Conservation (phyloP, 2,797 vertebrate species). For the Peromyscus melanophrys region DNA sequence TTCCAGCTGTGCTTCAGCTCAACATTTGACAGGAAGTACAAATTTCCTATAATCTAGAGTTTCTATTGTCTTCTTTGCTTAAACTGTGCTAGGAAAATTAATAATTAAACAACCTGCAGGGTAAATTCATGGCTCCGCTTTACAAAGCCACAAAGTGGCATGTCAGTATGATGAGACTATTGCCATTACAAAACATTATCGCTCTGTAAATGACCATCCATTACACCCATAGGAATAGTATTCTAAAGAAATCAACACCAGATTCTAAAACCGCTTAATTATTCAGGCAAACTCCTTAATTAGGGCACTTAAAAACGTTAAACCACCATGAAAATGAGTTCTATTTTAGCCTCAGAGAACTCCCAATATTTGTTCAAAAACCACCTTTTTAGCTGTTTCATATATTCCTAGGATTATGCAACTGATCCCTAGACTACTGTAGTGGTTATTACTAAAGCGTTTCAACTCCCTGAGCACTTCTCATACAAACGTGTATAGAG, state of each 20-base stretch:
- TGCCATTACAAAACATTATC: constrained; percentile 16
- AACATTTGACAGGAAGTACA: constrained; percentile 32
- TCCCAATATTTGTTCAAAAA: constrained; percentile 21
- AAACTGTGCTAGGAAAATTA: constrained; percentile 57
- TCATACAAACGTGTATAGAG: not conserved
- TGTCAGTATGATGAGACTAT: constrained; percentile 28
- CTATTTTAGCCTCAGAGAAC: not conserved
- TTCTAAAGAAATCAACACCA: constrained; percentile 45
- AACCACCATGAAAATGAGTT: not conserved
- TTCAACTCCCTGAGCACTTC: not conserved
- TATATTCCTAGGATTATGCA: not conserved
- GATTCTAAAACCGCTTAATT: constrained; percentile 62
- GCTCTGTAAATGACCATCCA: constrained; percentile 56
- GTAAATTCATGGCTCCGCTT: constrained; percentile 43
- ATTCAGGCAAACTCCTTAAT: constrained; percentile 63
- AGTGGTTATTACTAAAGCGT: not conserved
- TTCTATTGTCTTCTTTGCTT: constrained; percentile 54
- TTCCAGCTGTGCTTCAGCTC: constrained; percentile 12
- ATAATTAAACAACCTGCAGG: constrained; percentile 64
- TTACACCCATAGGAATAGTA: constrained; percentile 19
- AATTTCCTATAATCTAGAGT: constrained; percentile 65
- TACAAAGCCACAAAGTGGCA: constrained; percentile 46
- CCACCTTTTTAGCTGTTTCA: not conserved
- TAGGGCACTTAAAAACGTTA: constrained; percentile 4
- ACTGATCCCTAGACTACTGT: not conserved